phyloP scores from a whole-genome alignment of 1,140 invertebrate genomes.

The Phortica variegata region DNA sequence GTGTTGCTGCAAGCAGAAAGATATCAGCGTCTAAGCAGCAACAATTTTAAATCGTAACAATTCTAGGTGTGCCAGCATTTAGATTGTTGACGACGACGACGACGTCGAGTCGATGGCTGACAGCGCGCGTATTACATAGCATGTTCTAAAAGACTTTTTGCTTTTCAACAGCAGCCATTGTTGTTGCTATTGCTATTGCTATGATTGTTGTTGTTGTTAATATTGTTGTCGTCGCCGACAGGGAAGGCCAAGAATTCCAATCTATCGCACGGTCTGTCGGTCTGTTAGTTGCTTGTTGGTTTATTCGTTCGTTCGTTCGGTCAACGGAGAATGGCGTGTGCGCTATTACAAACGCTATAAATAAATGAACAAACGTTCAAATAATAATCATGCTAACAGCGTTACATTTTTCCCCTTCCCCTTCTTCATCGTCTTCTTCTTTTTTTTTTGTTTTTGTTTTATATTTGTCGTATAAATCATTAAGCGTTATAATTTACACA shows the following conservation, averaged over 20 bases:
- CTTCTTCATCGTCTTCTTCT: no score
- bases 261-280: no score
- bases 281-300: no score
- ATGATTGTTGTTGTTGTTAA: slow-evolving; percentile 16
- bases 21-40: slow-evolving; percentile 33
- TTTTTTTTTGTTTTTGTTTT: no score
- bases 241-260: slow-evolving; percentile 50
- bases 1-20: slow-evolving; percentile 12
- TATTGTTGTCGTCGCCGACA: slow-evolving; percentile 22
- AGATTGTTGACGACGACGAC: slow-evolving; percentile 52
- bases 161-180: neutral
- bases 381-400: no score
- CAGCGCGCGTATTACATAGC: neutral
- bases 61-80: slow-evolving; percentile 53
- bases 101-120: slow-evolving; percentile 15
- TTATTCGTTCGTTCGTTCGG: no score
- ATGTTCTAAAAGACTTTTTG: no score
- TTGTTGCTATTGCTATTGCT: slow-evolving; percentile 15
- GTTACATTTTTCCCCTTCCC: no score
- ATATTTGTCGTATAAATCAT: no score
- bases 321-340: slow-evolving; percentile 44
- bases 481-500: no score
- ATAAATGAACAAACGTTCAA: slow-evolving; percentile 37
- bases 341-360: slow-evolving; percentile 37
- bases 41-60: slow-evolving; percentile 55